phyloP scores from a whole-genome alignment of 2,113 vertebrate genomes.

The Clarias magur region DNA sequence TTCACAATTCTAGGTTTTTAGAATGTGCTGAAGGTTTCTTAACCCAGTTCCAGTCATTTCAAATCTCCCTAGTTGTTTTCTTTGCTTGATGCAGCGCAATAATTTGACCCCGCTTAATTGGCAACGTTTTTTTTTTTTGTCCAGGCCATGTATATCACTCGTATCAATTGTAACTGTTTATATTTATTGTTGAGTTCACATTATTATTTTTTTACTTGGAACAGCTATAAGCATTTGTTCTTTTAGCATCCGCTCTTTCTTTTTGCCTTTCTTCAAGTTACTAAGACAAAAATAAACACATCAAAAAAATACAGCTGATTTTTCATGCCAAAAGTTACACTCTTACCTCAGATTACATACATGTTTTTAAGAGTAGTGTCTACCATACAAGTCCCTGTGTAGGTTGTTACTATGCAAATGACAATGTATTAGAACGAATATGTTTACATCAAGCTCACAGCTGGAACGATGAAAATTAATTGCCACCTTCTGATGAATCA shows the following conservation, averaged over 20 bases:
- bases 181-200: too few species aligned
- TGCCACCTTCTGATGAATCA: neutral
- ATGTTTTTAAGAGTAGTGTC: neutral
- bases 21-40: too few species aligned
- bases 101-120: too few species aligned
- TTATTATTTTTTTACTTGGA: neutral
- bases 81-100: too few species aligned
- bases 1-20: too few species aligned
- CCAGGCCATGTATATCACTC: too few species aligned
- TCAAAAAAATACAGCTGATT: neutral
- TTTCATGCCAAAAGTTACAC: neutral
- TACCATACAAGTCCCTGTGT: neutral
- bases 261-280: neutral
- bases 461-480: neutral
- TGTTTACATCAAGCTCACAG: neutral
- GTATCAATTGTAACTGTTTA: too few species aligned
- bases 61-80: too few species aligned
- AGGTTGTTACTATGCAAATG: neutral
- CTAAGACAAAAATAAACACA: neutral
- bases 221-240: neutral
- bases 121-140: too few species aligned
- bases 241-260: neutral
- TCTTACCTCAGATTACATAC: neutral
- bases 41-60: too few species aligned
- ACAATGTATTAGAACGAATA: neutral